Base-by-base conservation (phyloP, 1,140 invertebrate species). In the Lasioglossum baleicum region DNA sequence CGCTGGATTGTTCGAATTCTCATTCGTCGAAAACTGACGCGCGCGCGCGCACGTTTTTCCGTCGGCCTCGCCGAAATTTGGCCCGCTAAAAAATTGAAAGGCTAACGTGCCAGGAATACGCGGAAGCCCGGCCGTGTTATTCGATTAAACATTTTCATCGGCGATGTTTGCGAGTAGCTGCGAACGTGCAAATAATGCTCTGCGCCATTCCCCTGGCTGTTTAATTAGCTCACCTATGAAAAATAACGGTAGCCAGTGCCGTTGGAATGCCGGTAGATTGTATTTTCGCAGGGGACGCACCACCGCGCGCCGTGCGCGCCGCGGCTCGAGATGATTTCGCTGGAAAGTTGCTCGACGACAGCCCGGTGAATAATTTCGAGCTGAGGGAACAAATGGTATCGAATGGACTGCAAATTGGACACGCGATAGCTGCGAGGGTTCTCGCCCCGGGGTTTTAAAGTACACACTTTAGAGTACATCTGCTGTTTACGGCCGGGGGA, bases 61-160 rank as follows among this genome's bases (percentile, higher is more conserved):
- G 10, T 11, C 7, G 13, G 60, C 26, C 5, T 20, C 26, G 11
- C n/a, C 0, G 6, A 44, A 17, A 26, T 53, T n/a, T 15, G 6
- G 31, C 11, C n/a, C n/a, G 11, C 53, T 53, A n/a, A 63, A 72
- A 70, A 65, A 64, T 64, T 64, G 11, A 40, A 77, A 51, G 20
- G 5, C 11, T 10, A 26, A 70, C 35, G 61, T 69, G 17, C 11
- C 17, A 20, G 26, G 15, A 31, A 70, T n/a, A n/a, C 11, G 20
- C 7, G n/a, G 13, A n/a, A 31, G 0, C 17, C 40, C 0, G 7
- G 10, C 42, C 48, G 3, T 11, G 56, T 11, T 60, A 61, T 35
- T 42, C 15, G 7, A 60, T 44, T 20, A 31, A 53, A 77, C n/a
- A 64, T 77, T 51, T 51, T 26, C 44, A 2, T 42, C 56, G 6